These are phyloP conservation scores for Sipha flava DNA, from an alignment of 1,140 invertebrate species.

Conservation along the genomic window DNA sequence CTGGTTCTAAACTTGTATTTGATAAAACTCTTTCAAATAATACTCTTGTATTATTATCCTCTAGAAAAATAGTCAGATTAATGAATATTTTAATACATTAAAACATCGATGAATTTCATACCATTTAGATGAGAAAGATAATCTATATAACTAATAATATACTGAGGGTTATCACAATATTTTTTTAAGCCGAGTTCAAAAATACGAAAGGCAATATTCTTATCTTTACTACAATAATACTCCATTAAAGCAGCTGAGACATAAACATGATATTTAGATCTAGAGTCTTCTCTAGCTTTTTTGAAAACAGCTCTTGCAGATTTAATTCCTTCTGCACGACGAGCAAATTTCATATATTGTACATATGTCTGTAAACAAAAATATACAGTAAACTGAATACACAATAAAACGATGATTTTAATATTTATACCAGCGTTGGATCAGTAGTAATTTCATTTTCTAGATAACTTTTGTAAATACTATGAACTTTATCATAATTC, in stretches of 20 bases:
- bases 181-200: constrained; percentile 97
- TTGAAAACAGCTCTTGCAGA: constrained; percentile 91
- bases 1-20: constrained; percentile 80
- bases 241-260: constrained; percentile 97
- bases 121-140: constrained; percentile 96
- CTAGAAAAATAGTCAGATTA: constrained; percentile 46
- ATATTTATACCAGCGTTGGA: constrained; percentile 73
- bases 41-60: constrained; percentile 98
- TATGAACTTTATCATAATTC: constrained; percentile 95
- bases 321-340: constrained; percentile 95
- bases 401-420: not conserved
- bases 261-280: constrained; percentile 51
- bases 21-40: constrained; percentile 93
- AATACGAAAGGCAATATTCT: constrained; percentile 95
- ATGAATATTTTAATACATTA: not conserved
- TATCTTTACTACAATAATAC: constrained; percentile 99
- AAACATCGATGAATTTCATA: constrained; percentile 45
- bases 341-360: constrained; percentile 98
- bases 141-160: constrained; percentile 91
- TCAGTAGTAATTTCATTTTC: constrained; percentile 76
- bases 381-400: not conserved
- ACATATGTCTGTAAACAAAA: constrained; percentile 69
- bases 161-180: constrained; percentile 88
- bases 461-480: constrained; percentile 88
- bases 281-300: constrained; percentile 80